Conservation (phyloP, 2,888 invertebrate species). For the Eristalinus aeneus region DNA sequence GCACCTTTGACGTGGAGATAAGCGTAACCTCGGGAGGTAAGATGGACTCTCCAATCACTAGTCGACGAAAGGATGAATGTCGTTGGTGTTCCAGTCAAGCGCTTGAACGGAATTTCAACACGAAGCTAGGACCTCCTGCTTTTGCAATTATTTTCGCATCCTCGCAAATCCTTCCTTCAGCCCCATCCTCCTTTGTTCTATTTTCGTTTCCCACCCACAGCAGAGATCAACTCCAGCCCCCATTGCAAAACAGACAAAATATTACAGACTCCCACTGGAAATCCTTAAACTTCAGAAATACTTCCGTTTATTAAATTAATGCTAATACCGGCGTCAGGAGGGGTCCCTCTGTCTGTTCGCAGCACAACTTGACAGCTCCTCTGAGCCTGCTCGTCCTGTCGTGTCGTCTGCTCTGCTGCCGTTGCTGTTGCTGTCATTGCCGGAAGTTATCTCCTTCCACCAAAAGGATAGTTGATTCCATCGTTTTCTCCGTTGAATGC, state of each 20-base stretch:
- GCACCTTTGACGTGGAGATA: background rate
- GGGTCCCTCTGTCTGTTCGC: background rate
- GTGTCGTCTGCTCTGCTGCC: background rate
- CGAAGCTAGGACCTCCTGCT: too few relatives aligned
- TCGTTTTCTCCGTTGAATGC: background rate
- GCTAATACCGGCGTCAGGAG: constrained; percentile 21
- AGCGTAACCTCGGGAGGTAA: too few relatives aligned
- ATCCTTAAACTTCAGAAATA: constrained; percentile 33
- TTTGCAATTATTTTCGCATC: too few relatives aligned
- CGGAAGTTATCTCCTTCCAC: constrained; percentile 42
- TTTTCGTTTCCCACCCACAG: too few relatives aligned
- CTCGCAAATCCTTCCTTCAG: too few relatives aligned
- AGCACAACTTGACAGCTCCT: background rate
- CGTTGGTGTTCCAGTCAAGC: too few relatives aligned
- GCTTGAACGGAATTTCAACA: too few relatives aligned
- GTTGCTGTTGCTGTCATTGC: background rate
- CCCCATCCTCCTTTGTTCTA: too few relatives aligned
- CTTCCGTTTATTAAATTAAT: constrained; percentile 48
- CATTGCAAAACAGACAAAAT: background rate
- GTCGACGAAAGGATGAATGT: too few relatives aligned
- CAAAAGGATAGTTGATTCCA: background rate
- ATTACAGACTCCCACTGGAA: background rate
- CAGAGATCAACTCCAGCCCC: too few relatives aligned
- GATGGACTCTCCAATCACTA: too few relatives aligned
- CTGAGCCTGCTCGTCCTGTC: background rate